These are phyloP conservation scores for Leptogaster cylindrica DNA, from an alignment of 2,888 invertebrate species.

Conservation along the genomic window DNA sequence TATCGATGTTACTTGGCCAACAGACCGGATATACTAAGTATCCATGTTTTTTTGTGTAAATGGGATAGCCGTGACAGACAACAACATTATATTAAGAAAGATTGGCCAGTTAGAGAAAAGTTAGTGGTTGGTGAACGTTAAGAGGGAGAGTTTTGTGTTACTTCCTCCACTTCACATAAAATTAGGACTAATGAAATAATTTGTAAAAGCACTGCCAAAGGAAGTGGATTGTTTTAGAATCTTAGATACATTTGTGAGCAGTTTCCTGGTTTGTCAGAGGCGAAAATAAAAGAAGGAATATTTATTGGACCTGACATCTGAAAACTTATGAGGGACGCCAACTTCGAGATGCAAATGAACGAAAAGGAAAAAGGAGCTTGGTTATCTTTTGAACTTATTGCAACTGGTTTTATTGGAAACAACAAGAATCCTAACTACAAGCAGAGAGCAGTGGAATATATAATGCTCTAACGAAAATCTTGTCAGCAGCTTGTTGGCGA, in stretches of 20 bases:
- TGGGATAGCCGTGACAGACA: constrained; percentile 3
- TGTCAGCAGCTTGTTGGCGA: too few species aligned
- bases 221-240: too few species aligned
- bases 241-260: too few species aligned
- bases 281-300: not conserved
- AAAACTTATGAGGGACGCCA: not conserved
- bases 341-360: not conserved
- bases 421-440: not conserved
- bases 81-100: not conserved
- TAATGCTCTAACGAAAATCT: too few species aligned
- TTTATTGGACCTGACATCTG: not conserved
- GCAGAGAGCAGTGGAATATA: too few species aligned
- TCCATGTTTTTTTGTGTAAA: not conserved
- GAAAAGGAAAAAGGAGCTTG: not conserved
- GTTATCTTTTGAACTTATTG: not conserved
- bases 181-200: too few species aligned
- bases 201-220: too few species aligned
- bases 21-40: not conserved
- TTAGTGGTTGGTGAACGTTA: not conserved
- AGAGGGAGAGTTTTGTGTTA: too few species aligned
- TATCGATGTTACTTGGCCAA: not conserved
- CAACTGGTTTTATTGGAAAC: not conserved
- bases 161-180: too few species aligned
- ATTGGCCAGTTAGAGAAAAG: not conserved
- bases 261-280: not conserved